phyloP scores from a whole-genome alignment of 2,888 invertebrate species.

The Tenthredo amoena region DNA sequence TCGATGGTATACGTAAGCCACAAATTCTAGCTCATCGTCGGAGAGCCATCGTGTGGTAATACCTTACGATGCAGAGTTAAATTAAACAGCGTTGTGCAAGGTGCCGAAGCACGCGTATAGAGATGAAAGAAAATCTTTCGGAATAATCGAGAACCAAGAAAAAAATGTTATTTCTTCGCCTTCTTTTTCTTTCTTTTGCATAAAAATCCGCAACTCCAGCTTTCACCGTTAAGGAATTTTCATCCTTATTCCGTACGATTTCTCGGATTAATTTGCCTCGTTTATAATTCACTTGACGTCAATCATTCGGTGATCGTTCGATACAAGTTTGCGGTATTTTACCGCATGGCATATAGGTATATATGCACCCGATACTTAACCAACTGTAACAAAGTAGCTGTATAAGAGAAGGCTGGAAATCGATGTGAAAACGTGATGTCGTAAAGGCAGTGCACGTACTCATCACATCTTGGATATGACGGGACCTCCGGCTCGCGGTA shows the following conservation, averaged over 20 bases:
- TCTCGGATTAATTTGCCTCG: neutral
- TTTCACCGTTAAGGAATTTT: neutral
- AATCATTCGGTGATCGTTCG: neutral
- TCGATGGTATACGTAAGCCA: neutral
- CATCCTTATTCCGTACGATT: neutral
- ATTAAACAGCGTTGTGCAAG: neutral
- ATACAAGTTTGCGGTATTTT: neutral
- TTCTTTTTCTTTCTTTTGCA: neutral
- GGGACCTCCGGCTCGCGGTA: conserved; percentile 14
- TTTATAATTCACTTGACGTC: neutral
- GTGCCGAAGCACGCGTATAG: neutral
- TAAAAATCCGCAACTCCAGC: neutral
- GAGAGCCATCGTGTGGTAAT: neutral
- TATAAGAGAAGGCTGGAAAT: neutral
- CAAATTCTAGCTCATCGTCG: neutral
- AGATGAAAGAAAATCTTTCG: neutral
- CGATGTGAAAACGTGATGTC: neutral
- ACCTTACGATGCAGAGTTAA: neutral
- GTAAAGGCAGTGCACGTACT: neutral
- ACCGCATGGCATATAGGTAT: neutral
- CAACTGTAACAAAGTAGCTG: neutral
- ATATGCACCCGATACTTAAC: neutral
- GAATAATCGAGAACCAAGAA: neutral
- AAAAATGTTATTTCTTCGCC: neutral
- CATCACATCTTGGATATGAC: conserved; percentile 26